Evolutionary conservation across 2,797 vertebrate genomes (phyloP), one percentile per base, ranked within the genome.

Genomic region (Sebastes steindachneri): DNA sequence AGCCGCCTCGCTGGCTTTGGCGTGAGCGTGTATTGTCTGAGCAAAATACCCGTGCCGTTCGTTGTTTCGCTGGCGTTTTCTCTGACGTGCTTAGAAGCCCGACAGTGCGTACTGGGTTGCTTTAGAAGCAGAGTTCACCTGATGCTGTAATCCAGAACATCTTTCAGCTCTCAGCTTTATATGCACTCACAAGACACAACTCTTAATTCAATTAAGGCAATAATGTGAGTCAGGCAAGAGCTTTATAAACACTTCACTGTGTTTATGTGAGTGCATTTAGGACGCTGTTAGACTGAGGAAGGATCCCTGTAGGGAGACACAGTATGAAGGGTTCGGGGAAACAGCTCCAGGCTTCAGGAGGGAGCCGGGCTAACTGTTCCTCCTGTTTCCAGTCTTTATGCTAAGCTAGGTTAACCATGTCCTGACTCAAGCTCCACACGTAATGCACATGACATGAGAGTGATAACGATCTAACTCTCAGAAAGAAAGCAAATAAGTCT

Each of bases 141-240:
- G 77, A 65, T 53, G 26, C 62, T 29, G 73, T 73, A 75, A 86
- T 78, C 31, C 70, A 72, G 35, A 78, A 76, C 70, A 62, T 79
- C 45, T 73, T 48, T 54, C 37, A 35, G 48, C 64, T 37, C n/a
- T 28, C 35, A 37, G 51, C 68, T 64, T 65, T 21, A 14, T 11
- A 12, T 8, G n/a, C 41, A 68, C 41, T n/a, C 15, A 28, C n/a
- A 35, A 48, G 17, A 58, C 41, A 25, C 31, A 60, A 28, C 58
- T 45, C n/a, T 68, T 68, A 69, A 77, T 78, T 64, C 9, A 53
- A 28, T 80, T 25, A 66, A 37, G 21, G 17, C 66, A 21, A 55
- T 72, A 28, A 72, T 23, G 14, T 26, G 45, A 66, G 63, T 53
- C 74, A 81, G 75, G 21, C 59, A 60, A 14, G 21, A 41, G 66